These are phyloP conservation scores for Liolophura sinensis DNA, from an alignment of 1,140 invertebrate species.

Conservation along the genomic window DNA sequence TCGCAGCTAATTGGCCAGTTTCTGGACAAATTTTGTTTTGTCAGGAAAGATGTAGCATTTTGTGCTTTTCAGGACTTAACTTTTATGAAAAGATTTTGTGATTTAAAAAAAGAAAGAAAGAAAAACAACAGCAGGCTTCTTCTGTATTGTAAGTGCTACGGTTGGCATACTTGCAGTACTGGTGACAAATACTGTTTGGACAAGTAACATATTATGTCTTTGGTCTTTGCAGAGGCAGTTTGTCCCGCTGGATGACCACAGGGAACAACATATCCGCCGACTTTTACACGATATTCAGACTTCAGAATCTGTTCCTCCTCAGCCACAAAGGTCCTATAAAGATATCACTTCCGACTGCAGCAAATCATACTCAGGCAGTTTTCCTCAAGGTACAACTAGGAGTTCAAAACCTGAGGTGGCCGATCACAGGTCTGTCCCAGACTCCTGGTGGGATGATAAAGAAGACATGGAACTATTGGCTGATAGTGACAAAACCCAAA, in stretches of 20 bases:
- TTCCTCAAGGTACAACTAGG: background rate
- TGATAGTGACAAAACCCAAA: no score
- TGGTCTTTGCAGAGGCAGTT: slow-evolving; percentile 16
- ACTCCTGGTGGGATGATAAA: background rate
- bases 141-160: background rate
- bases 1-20: background rate
- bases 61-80: no score
- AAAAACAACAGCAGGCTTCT: no score
- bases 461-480: no score
- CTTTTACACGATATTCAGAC: slow-evolving; percentile 30
- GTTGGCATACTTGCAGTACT: background rate
- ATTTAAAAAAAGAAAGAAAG: no score
- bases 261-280: slow-evolving; percentile 26
- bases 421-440: background rate
- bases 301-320: slow-evolving; percentile 15
- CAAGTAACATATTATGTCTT: background rate
- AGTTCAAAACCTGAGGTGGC: background rate
- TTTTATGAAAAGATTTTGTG: no score
- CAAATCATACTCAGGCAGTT: background rate
- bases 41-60: background rate
- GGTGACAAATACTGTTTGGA: no score
- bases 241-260: slow-evolving; percentile 23
- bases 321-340: slow-evolving; percentile 15
- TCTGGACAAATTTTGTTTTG: background rate
- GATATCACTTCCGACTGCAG: background rate